Base-by-base conservation (phyloP, 2,888 invertebrate genomes). In the Lacanobia oleracea region DNA sequence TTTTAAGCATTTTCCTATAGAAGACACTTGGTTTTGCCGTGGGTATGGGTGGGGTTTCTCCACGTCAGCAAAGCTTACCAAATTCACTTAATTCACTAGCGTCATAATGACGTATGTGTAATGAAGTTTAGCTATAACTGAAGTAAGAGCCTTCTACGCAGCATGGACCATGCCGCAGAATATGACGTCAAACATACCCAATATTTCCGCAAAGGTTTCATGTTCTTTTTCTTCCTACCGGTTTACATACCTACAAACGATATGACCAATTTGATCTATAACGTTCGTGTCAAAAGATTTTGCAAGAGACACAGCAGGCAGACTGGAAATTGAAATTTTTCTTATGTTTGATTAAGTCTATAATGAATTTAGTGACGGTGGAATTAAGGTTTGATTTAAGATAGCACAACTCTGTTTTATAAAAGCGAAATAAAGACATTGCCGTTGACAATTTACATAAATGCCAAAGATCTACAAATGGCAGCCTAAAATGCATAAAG, bases 181-280 rank as follows among this genome's bases (percentile, higher is more conserved):
- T 45, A 54, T 74, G 70, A 74, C 74, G 77, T 74, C 69, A 60
- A 77, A 53, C 37, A n/a, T 40, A 45, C n/a, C 23, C 9, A 16
- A 60, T 6, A 27, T 18, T 40, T 59, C 23, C 50, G 40, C 27
- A 8, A n/a, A n/a, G 10, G 21, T 33, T 10, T 3, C 6, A 18
- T 72, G 27, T 27, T 21, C 14, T 48, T 50, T 50, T 43, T 66
- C 10, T 40, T 54, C 37, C 0, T 12, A 16, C 33, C n/a, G 18
- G 9, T 74, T 74, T 45, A 45, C 4, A 16, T 45, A 8, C 54
- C 16, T 14, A 61, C 16, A 7, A 45, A n/a, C 3, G 1, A 8
- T 43, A 43, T 75, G 1, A 64, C 12, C 16, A 37, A 12, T 33
- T 9, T 57, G 57, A 51, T 56, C 43, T 51, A 65, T 45, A 4